A percentile compares a stretch with the other conserved stretches of the same genome.
Evolutionary conservation across 2,888 invertebrate genomes (phyloP).

Genomic region (Piscicola geometra): DNA sequence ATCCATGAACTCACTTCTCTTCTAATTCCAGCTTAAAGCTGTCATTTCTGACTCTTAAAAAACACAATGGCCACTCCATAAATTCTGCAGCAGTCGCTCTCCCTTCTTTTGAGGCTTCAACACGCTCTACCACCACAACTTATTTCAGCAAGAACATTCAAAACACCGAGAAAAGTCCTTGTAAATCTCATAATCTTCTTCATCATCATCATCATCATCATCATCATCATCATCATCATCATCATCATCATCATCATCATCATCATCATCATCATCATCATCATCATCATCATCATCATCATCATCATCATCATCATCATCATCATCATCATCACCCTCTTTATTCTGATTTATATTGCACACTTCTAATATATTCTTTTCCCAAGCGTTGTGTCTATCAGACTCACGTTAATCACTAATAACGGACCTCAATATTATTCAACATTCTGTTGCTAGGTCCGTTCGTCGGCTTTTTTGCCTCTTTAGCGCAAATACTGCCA

Average conservation of each 20-base stretch:
- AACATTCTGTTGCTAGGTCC: neutral
- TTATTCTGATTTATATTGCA: neutral
- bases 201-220: constrained; percentile 31
- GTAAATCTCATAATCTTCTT: constrained; percentile 30
- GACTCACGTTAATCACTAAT: neutral
- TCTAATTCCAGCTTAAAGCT: no score
- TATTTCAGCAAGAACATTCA: no score
- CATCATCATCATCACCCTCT: constrained; percentile 14
- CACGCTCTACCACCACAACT: no score
- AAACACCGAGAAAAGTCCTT: no score
- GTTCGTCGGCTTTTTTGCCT: no score
- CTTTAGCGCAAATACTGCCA: no score
- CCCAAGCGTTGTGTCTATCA: no score
- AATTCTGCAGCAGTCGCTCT: neutral
- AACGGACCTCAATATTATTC: neutral
- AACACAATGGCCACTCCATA: no score
- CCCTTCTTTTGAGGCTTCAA: no score
- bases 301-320: constrained; percentile 31
- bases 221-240: constrained; percentile 32
- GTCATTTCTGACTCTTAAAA: no score
- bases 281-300: constrained; percentile 34
- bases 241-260: constrained; percentile 32
- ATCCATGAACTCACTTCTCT: no score
- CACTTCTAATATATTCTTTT: no score
- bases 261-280: constrained; percentile 32